Evolutionary conservation across 2,888 invertebrate species (phyloP), one percentile per base, ranked within the genome.

Genomic region (Sesia bembeciformis): DNA sequence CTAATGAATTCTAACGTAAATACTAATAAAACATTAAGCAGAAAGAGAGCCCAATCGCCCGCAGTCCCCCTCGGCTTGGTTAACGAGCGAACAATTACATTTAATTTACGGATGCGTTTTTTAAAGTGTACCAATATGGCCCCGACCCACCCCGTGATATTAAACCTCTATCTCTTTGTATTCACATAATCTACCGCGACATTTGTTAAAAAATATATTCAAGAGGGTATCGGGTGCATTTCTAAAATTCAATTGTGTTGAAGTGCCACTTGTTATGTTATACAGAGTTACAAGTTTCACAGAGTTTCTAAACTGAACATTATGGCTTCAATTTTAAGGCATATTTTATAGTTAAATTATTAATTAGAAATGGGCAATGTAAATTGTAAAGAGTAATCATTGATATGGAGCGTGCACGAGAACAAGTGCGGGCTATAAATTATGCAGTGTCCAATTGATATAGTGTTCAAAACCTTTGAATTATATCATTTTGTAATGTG

Each of bases 81-180:
- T 85, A 86, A 87, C 87, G 72, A 87, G 82, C 81, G 84, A 87
- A 90, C 90, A 90, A 90, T 90, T 87, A 88, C 83, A 83, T 89
- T 89, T 88, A 89, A 89, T 90, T 90, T 83, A 81, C 78, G 69
- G 76, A 84, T 78, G 80, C 77, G 82, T 84, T 85, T 82, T 87
- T 87, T 86, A 84, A 86, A 85, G 84, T 81, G 78, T 70, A 70
- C 80, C 84, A 82, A 80, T 82, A 81, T 81, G 81, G 81, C 73
- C 63, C 58, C 58, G 57, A 58, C 63, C 68, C 72, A 63, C 71
- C 74, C 76, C 67, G 63, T 67, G 57, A 64, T 60, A 73, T 76
- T 68, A 74, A 71, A 69, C 73, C 71, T 70, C 75, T 72, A 75
- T 74, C 72, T 72, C 70, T 73, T 66, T 67, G 62, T 57, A 54